A percentile compares a stretch with the other conserved stretches of the same genome.
Evolutionary conservation across 2,888 invertebrate species (phyloP).

Genomic region (Syritta pipiens): DNA sequence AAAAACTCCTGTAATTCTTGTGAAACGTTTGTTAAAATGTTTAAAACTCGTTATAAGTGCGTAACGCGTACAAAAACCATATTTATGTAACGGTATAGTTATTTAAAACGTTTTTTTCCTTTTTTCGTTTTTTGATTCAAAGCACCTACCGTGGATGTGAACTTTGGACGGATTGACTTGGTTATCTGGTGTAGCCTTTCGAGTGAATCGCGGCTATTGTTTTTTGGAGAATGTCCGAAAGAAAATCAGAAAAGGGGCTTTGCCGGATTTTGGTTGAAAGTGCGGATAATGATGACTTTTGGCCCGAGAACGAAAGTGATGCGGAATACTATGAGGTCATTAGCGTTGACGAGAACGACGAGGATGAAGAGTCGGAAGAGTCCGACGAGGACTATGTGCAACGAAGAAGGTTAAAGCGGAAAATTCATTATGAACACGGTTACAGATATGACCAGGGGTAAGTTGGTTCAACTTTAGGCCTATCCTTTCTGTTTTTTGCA

Average conservation of each 20-base stretch:
- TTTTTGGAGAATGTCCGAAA: conserved; percentile 2
- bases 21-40: not conserved
- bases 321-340: not conserved
- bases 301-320: not conserved
- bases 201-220: not conserved
- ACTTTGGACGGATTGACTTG: not conserved
- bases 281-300: conserved; percentile 6
- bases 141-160: conserved; percentile 4
- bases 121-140: not conserved
- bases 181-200: not conserved
- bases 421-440: no score
- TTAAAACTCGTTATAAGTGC: not conserved
- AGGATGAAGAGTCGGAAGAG: no score
- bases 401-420: no score
- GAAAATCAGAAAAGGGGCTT: conserved; percentile 2
- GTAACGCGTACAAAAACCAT: not conserved
- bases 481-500: no score
- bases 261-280: conserved; percentile 4
- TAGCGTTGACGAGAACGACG: not conserved
- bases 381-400: no score
- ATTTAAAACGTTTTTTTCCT: not conserved
- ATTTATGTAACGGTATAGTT: not conserved
- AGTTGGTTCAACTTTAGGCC: no score
- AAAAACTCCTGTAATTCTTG: not conserved
- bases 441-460: no score